Evolutionary conservation across 2,113 vertebrate species (phyloP).

Genomic region (Leucoraja erinaceus): DNA sequence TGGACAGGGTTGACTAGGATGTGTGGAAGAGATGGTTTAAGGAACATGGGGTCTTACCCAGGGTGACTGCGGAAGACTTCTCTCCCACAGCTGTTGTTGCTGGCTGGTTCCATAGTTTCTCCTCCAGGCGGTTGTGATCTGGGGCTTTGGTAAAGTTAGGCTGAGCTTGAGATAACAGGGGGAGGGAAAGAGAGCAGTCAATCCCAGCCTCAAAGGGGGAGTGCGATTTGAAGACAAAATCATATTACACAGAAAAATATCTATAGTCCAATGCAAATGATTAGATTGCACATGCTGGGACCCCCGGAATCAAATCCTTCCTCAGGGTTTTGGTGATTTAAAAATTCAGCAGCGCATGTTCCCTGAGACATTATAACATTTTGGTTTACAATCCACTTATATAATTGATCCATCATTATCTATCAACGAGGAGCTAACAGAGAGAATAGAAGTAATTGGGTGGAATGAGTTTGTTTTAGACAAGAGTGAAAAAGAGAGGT

Average conservation of each 20-base stretch:
- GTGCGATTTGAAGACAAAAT: too few relatives aligned
- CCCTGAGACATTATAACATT: not conserved
- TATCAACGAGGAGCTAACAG: too few relatives aligned
- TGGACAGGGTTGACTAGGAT: not conserved
- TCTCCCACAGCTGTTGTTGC: not conserved
- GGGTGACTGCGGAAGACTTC: not conserved
- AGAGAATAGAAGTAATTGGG: too few relatives aligned
- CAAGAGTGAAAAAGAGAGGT: not conserved
- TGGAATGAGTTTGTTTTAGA: not conserved
- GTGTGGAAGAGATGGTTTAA: not conserved
- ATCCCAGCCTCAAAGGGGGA: not conserved
- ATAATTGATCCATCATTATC: not conserved
- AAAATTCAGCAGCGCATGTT: not conserved
- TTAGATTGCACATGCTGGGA: not conserved
- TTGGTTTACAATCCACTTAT: not conserved
- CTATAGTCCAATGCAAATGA: not conserved
- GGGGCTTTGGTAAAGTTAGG: not conserved
- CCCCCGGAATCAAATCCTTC: not conserved
- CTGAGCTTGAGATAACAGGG: not conserved
- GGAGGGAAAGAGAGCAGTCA: not conserved
- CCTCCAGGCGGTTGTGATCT: not conserved
- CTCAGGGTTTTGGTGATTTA: not conserved
- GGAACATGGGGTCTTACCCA: not conserved
- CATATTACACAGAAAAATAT: too few relatives aligned
- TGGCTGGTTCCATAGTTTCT: not conserved